Evolutionary conservation across 2,113 vertebrate genomes (phyloP), one percentile per base, ranked within the genome.

Genomic region (Eolophus roseicapilla): DNA sequence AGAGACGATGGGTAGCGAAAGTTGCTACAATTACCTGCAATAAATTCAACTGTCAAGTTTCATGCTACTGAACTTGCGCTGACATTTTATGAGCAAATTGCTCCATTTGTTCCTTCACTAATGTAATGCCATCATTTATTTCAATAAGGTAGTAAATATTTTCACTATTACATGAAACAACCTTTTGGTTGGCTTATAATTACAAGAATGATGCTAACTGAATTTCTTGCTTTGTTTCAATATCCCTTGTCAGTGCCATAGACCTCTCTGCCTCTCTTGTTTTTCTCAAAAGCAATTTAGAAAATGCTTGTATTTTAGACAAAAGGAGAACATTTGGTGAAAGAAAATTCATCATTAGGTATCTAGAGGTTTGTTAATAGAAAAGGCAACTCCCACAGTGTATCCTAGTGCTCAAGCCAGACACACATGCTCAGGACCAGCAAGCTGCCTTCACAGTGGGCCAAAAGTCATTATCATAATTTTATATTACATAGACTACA

Each of bases 301-400:
- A 99, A 99, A 99, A 99, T 98, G 98, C 99, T 99, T 99, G 99
- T 99, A 99, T 99, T 99, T 99, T 98, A 98, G 98, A 99, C 98
- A 98, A 99, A 98, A 98, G 98, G 98, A 99, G 99, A 99, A 99
- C 99, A 99, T 99, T 99, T 99, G 99, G 99, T 98, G 99, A 99
- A 99, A 99, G 99, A 99, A 99, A 99, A 99, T 99, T 99, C 99
- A 99, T 99, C 99, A 99, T 99, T 99, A 99, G 98, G 99, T 99
- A 99, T 99, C 99, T 99, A 99, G 99, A 99, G 99, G 99, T 99
- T 99, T 99, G 98, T 99, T 99, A 99, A 99, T 99, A 99, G 99
- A 99, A 99, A 99, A 99, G 99, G 98, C 98, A 99, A 98, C 98
- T 99, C 99, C 99, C 99, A 99, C 99, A 98, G 99, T 99, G 99